phyloP scores from a whole-genome alignment of 1,140 invertebrate species.

The Matsumurasca onukii region DNA sequence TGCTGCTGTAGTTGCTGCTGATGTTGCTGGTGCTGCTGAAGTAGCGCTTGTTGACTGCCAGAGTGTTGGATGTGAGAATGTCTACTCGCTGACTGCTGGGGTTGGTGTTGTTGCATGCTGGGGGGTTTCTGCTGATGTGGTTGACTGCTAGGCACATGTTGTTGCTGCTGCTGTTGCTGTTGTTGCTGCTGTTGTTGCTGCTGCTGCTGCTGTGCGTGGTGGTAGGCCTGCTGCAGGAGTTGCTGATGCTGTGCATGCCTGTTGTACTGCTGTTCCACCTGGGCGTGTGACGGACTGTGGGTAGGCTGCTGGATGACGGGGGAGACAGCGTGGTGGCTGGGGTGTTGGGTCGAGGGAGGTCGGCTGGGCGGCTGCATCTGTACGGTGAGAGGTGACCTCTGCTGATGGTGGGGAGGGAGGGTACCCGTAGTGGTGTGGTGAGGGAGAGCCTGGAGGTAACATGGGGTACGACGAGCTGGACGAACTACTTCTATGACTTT shows the following conservation, averaged over 20 bases:
- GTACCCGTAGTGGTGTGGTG: slow-evolving; percentile 4
- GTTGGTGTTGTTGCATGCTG: too few relatives aligned
- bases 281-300: neutral
- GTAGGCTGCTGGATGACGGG: slow-evolving; percentile 16
- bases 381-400: neutral
- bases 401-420: neutral
- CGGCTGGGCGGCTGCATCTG: neutral
- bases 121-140: neutral
- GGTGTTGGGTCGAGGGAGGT: neutral
- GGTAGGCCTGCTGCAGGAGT: too few relatives aligned
- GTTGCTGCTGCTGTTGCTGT: slow-evolving; percentile 20
- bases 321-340: neutral
- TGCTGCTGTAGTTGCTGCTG: slow-evolving; percentile 11
- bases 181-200: slow-evolving; percentile 10
- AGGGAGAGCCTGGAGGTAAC: neutral
- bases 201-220: neutral
- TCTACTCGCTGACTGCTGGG: too few relatives aligned
- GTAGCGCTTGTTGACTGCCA: neutral
- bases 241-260: too few relatives aligned
- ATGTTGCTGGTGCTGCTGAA: slow-evolving; percentile 11
- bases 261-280: too few relatives aligned
- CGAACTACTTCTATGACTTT: neutral
- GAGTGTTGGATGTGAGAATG: too few relatives aligned
- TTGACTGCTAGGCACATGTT: neutral
- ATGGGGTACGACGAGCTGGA: neutral